Evolutionary conservation across 2,113 vertebrate genomes (phyloP).

Genomic region (Cinclus cinclus): DNA sequence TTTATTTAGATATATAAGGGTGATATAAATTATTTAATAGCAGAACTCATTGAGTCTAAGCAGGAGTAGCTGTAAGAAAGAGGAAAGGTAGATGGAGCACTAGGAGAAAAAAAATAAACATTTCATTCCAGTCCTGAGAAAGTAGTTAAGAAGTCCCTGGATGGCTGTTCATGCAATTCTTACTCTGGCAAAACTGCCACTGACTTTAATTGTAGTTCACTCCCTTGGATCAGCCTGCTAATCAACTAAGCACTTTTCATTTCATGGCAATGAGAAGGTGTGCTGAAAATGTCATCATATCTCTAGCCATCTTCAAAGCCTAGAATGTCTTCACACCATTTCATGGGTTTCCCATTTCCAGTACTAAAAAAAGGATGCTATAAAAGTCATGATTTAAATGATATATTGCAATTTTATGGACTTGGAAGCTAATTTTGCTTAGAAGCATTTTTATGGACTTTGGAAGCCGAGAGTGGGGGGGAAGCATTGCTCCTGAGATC

Average conservation of each 20-base stretch:
- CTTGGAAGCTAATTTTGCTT: constrained; percentile 77
- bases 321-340: constrained; percentile 73
- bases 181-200: constrained; percentile 13
- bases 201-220: constrained; percentile 36
- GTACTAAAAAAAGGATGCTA: constrained; percentile 63
- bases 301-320: constrained; percentile 71
- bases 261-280: constrained; percentile 61
- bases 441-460: constrained; percentile 78
- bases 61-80: background rate
- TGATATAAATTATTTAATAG: background rate
- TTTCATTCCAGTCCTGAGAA: background rate
- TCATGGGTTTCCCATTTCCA: constrained; percentile 69
- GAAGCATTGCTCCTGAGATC: constrained; percentile 65
- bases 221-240: constrained; percentile 25
- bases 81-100: background rate
- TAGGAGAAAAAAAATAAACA: background rate
- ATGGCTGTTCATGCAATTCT: background rate
- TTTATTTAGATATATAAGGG: background rate
- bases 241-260: constrained; percentile 62
- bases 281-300: constrained; percentile 58
- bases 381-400: constrained; percentile 75
- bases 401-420: constrained; percentile 77
- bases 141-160: constrained; percentile 13
- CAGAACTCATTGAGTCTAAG: background rate
- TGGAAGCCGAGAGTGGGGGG: constrained; percentile 62